Evolutionary conservation across 2,888 invertebrate species (phyloP), one percentile per base, ranked within the genome.

Genomic region (Trichopoda pennipes): DNA sequence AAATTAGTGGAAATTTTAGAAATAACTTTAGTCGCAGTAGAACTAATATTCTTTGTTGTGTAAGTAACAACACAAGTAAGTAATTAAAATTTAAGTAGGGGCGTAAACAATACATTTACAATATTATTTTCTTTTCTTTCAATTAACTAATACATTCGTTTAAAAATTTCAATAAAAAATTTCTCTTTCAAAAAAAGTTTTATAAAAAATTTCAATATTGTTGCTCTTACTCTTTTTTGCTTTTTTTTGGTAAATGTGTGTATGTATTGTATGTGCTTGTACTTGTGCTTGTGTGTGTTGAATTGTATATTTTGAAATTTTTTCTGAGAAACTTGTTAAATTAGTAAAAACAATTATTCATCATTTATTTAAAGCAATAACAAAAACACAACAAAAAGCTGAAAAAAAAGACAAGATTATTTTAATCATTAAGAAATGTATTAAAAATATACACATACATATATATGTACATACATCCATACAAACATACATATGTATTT

Each of bases 241-340:
- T 55, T 42, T 17, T 51, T 28, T 16, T 16, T 8, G n/a, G n/a
- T n/a, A n/a, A n/a, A n/a, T n/a, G n/a, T n/a, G n/a, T n/a, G n/a
- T n/a, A n/a, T n/a, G n/a, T n/a, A n/a, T n/a, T n/a, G n/a, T n/a
- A n/a, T n/a, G n/a, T n/a, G n/a, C n/a, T n/a, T n/a, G n/a, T 60
- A n/a, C 42, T 8, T 14, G 2, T 60, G n/a, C 14, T 8, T 42
- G n/a, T 28, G n/a, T 63, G 49, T 32, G 17, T 63, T 23, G 2
- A 61, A 12, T 14, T 61, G 9, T 56, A 32, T n/a, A 49, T 49
- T 49, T 60, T 51, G 17, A 72, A 56, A n/a, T 16, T 44, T 44
- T 64, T 74, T 63, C 73, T 47, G 1, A 64, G 73, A 74, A 74
- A 55, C 63, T 63, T 47, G 44, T 56, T 64, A 63, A 74, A 74